phyloP scores from a whole-genome alignment of 2,113 vertebrate species.

The Amblyornis subalaris region DNA sequence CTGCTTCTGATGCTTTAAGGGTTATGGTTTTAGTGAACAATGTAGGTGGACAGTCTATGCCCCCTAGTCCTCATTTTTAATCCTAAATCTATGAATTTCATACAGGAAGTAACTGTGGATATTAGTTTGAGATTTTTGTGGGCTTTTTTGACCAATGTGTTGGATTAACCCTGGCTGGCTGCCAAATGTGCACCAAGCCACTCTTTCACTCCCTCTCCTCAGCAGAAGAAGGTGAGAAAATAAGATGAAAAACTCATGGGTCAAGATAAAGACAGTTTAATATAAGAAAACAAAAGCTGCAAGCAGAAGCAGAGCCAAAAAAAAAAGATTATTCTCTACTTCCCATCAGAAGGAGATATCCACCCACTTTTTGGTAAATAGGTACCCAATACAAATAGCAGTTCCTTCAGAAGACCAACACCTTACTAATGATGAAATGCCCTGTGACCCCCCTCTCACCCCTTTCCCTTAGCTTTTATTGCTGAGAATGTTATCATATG shows the following conservation, averaged over 20 bases:
- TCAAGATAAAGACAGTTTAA: background rate
- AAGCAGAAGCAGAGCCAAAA: background rate
- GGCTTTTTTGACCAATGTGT: accelerated
- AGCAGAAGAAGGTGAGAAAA: background rate
- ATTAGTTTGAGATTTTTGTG: background rate
- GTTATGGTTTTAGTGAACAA: background rate
- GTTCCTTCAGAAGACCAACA: background rate
- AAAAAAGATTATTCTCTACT: background rate
- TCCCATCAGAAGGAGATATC: background rate
- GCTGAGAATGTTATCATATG: background rate
- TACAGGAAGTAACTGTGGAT: background rate
- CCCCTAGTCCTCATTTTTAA: background rate
- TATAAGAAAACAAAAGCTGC: background rate
- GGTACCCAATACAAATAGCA: background rate
- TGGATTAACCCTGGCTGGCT: background rate
- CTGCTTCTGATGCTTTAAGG: background rate
- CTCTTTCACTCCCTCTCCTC: background rate
- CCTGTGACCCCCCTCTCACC: background rate
- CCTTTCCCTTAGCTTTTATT: background rate
- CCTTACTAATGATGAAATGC: accelerated
- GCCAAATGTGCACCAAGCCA: background rate
- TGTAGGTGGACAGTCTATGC: background rate
- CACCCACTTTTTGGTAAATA: background rate
- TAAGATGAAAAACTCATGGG: background rate
- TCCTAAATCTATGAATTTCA: background rate